Percentiles rank a stretch among this genome's conserved stretches.
Evolutionary conservation across 2,888 invertebrate genomes (phyloP).

Genomic region (Sarcophaga subvicina): DNA sequence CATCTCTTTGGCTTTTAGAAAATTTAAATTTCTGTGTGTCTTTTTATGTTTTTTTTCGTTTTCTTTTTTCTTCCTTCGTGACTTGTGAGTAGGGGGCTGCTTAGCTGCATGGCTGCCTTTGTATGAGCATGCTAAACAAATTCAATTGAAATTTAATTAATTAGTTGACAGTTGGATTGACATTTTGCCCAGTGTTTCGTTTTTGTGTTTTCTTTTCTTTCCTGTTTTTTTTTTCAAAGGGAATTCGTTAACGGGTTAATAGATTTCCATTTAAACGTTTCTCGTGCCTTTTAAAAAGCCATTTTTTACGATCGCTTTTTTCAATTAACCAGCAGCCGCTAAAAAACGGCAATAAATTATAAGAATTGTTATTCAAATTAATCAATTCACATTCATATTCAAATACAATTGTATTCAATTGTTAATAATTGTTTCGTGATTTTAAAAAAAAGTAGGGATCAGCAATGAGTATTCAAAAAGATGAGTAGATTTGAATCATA

Average conservation of each 20-base stretch:
- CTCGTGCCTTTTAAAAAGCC: neutral
- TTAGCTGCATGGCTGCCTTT: too few relatives aligned
- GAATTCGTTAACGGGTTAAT: slow-evolving; percentile 56
- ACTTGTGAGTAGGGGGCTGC: neutral
- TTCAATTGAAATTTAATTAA: slow-evolving; percentile 81
- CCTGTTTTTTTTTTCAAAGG: neutral
- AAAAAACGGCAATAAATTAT: slow-evolving; percentile 25
- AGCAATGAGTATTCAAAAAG: too few relatives aligned
- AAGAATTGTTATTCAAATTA: neutral
- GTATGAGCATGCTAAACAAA: slow-evolving; percentile 72
- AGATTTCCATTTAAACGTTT: slow-evolving; percentile 22
- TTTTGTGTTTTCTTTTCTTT: neutral
- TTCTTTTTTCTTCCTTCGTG: neutral
- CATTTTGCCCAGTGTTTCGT: slow-evolving; percentile 61
- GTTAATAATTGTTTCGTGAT: neutral
- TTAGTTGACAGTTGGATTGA: slow-evolving; percentile 80
- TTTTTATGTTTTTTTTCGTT: slow-evolving; percentile 16
- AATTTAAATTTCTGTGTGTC: neutral
- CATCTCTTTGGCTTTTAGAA: slow-evolving; percentile 49
- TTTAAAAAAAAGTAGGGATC: too few relatives aligned
- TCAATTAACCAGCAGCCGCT: neutral
- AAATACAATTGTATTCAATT: neutral
- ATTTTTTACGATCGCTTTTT: neutral
- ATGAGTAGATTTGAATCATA: too few relatives aligned
- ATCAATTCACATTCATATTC: too few relatives aligned